These are phyloP conservation scores for Aspidiotus rigidus DNA, from an alignment of 2,888 invertebrate species.

Conservation along the genomic window DNA sequence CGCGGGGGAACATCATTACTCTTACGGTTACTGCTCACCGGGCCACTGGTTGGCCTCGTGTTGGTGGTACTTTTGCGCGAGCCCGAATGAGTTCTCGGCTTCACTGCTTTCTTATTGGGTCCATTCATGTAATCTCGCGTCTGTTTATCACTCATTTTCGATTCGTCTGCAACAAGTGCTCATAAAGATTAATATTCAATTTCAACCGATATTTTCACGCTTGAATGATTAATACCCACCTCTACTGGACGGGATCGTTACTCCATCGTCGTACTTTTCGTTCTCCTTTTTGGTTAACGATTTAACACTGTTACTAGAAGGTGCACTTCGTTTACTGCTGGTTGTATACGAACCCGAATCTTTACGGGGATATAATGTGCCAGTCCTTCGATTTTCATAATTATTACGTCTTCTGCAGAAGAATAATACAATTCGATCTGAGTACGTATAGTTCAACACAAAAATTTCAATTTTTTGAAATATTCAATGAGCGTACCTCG, in stretches of 20 bases:
- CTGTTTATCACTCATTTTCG: conserved; percentile 1
- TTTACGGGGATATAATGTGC: conserved; percentile 17
- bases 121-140: conserved; percentile 9
- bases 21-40: neutral
- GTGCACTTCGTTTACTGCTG: neutral
- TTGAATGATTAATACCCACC: neutral
- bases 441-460: too few species aligned
- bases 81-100: conserved; percentile 23
- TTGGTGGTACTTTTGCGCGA: conserved; percentile 12
- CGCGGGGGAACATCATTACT: conserved; percentile 13
- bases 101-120: conserved; percentile 13
- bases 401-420: conserved; percentile 7
- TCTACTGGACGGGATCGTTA: neutral
- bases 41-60: conserved; percentile 1
- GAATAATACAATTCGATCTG: too few species aligned
- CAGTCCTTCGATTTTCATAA: conserved; percentile 19
- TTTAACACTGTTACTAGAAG: neutral
- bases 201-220: neutral
- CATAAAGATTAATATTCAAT: neutral
- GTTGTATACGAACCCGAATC: conserved; percentile 23
- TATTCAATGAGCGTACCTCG: conserved; percentile 8
- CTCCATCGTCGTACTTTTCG: conserved; percentile 16
- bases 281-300: conserved; percentile 12
- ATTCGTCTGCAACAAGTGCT: neutral
- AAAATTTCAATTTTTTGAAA: neutral